A percentile compares a stretch with the other conserved stretches of the same genome.
Evolutionary conservation across 2,888 invertebrate genomes (phyloP).

Genomic region (Globia sparganii): DNA sequence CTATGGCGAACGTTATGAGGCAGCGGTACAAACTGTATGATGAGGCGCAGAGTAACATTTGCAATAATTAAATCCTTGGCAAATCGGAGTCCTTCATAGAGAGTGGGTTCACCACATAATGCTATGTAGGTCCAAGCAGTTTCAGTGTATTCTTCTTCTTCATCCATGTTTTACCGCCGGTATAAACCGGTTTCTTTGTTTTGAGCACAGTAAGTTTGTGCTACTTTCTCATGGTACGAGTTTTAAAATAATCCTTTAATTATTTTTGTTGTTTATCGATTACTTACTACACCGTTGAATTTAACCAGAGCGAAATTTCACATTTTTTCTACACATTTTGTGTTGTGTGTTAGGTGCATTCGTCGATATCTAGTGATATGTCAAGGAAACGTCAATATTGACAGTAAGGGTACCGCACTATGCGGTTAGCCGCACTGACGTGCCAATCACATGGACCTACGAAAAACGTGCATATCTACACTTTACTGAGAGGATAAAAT

Average conservation of each 20-base stretch:
- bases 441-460: too few species aligned
- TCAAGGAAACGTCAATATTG: conserved; percentile 6
- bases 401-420: too few species aligned
- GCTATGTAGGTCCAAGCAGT: conserved; percentile 82
- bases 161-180: conserved; percentile 76
- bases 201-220: not conserved
- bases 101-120: conserved; percentile 86
- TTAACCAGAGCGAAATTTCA: not conserved
- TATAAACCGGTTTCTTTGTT: conserved; percentile 44
- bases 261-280: not conserved
- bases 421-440: too few species aligned
- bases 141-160: conserved; percentile 83
- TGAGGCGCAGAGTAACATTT: conserved; percentile 82
- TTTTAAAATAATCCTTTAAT: not conserved
- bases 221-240: conserved; percentile 31
- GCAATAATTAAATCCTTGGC: conserved; percentile 88
- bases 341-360: conserved; percentile 4
- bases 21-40: conserved; percentile 83
- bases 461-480: too few species aligned
- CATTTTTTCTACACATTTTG: conserved; percentile 26
- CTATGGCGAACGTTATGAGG: conserved; percentile 87
- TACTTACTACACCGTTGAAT: conserved; percentile 9
- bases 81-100: conserved; percentile 87
- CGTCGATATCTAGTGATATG: not conserved
- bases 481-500: too few species aligned